phyloP scores from a whole-genome alignment of 23 tunicate species.

The Oikopleura albicans region DNA sequence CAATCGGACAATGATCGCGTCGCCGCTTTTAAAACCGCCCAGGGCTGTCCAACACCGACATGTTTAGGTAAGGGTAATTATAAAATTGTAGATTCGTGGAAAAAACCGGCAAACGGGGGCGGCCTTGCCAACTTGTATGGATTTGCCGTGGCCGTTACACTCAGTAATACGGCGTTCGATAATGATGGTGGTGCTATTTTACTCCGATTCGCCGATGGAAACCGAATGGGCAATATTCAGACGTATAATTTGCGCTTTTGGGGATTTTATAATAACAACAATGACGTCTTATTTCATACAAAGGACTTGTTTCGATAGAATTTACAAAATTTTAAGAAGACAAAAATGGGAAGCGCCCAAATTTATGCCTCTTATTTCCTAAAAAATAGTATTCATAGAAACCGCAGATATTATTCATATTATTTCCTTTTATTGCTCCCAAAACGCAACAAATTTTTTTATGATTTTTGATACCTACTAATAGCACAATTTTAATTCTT shows the following conservation, averaged over 20 bases:
- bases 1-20: background rate
- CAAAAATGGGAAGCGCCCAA: background rate
- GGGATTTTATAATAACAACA: constrained; percentile 11
- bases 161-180: background rate
- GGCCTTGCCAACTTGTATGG: background rate
- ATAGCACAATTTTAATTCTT: no score
- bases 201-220: background rate
- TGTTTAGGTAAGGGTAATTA: background rate
- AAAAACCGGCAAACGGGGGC: background rate
- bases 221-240: background rate
- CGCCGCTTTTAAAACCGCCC: background rate
- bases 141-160: background rate
- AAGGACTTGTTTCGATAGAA: background rate
- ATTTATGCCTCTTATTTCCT: no score
- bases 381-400: no score
- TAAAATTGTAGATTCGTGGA: constrained; percentile 10
- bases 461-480: no score
- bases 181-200: background rate
- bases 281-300: background rate
- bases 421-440: no score
- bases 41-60: background rate
- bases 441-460: no score
- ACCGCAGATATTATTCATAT: no score
- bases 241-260: background rate
- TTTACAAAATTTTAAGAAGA: background rate